Evolutionary conservation across 1,140 invertebrate species (phyloP).

Genomic region (Thaumetopoea pityocampa): DNA sequence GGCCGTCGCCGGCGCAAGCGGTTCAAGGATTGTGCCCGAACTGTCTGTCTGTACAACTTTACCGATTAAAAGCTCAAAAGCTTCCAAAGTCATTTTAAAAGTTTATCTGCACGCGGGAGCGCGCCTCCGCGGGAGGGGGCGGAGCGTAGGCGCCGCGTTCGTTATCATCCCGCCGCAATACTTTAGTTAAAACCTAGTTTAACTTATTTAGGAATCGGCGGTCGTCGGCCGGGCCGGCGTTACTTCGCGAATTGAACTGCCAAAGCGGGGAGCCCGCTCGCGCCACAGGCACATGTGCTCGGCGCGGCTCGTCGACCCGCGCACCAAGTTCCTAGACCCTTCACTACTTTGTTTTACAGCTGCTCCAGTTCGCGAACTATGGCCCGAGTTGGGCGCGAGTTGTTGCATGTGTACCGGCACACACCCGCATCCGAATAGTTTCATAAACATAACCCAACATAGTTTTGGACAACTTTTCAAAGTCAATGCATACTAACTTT

Average conservation of each 20-base stretch:
- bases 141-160: slow-evolving; percentile 51
- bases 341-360: slow-evolving; percentile 75
- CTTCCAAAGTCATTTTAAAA: slow-evolving; percentile 78
- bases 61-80: slow-evolving; percentile 78
- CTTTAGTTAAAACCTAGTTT: slow-evolving; percentile 72
- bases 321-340: slow-evolving; percentile 73
- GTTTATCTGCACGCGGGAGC: slow-evolving; percentile 72
- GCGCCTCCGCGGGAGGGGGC: slow-evolving; percentile 40
- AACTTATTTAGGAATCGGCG: slow-evolving; percentile 69
- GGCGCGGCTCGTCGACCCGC: slow-evolving; percentile 53
- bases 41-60: slow-evolving; percentile 77
- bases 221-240: slow-evolving; percentile 47
- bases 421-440: slow-evolving; percentile 72
- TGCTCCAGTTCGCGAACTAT: slow-evolving; percentile 75
- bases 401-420: slow-evolving; percentile 72
- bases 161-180: slow-evolving; percentile 69
- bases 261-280: slow-evolving; percentile 44
- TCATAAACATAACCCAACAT: slow-evolving; percentile 75
- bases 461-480: slow-evolving; percentile 75
- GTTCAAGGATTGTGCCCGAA: slow-evolving; percentile 77
- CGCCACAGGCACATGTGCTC: slow-evolving; percentile 56
- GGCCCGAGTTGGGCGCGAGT: slow-evolving; percentile 70
- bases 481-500: slow-evolving; percentile 76
- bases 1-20: slow-evolving; percentile 76
- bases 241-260: slow-evolving; percentile 57